A percentile compares a stretch with the other conserved stretches of the same genome.
Evolutionary conservation across 2,113 vertebrate species (phyloP).

Genomic region (Gulo gulo): DNA sequence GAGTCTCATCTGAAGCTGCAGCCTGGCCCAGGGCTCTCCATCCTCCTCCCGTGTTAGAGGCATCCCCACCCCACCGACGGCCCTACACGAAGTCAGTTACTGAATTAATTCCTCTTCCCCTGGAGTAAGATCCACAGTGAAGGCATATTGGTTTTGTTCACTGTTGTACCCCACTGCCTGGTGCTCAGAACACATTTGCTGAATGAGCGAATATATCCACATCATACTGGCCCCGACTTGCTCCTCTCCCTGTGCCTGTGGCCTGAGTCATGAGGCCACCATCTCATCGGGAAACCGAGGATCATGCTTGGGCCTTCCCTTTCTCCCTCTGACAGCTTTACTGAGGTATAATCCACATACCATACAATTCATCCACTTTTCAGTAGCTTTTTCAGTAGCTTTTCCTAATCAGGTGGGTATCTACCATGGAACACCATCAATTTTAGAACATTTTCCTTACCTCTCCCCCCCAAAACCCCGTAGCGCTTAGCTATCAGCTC

Average conservation of each 20-base stretch:
- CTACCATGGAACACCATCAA: too few species aligned
- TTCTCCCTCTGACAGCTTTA: neutral
- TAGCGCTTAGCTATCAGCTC: neutral
- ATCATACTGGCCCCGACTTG: neutral
- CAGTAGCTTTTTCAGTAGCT: neutral
- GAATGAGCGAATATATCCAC: neutral
- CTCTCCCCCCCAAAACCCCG: fast-evolving
- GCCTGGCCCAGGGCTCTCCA: neutral
- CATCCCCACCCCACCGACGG: fast-evolving
- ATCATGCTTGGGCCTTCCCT: neutral
- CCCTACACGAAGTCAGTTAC: neutral
- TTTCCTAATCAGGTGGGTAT: neutral
- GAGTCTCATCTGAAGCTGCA: neutral
- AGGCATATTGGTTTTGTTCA: neutral
- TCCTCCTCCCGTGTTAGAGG: neutral
- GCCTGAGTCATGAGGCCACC: neutral
- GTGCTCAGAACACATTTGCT: neutral
- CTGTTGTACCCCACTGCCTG: neutral
- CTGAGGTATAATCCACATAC: neutral
- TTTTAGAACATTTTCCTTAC: neutral
- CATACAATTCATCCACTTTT: neutral
- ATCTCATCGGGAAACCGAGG: neutral
- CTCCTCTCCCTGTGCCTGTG: neutral
- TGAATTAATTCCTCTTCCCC: neutral
- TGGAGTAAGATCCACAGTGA: neutral